Base-by-base conservation (phyloP, 2,797 vertebrate species). In the Galaxias olidus region DNA sequence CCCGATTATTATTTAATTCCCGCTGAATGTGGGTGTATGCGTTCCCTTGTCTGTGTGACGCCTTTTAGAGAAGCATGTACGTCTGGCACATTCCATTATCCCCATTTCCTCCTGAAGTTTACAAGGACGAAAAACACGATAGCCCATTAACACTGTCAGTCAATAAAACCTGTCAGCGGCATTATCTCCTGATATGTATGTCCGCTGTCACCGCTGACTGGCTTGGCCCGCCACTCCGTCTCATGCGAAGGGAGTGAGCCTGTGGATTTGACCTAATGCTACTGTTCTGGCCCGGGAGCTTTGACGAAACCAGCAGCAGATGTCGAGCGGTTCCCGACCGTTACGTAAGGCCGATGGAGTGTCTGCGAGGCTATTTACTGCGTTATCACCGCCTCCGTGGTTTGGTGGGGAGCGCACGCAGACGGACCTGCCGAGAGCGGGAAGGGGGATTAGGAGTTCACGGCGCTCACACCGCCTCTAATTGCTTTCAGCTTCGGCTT, bases 241-340 rank as follows among this genome's bases (percentile, higher is more conserved):
- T 9, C 18, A 10, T 40, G 15, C n/a, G 10, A 30, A 11, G 7
- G n/a, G n/a, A 10, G 8, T 60, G 44, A 17, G 58, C 42, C 58
- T 42, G 45, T 66, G 47, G 44, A 19, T 30, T 60, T 49, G 42
- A 73, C 30, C 30, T 50, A 84, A 85, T 64, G 85, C 86, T 88
- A 90, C 88, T 86, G 90, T 90, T 71, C 71, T 87, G 84, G 84
- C 83, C 74, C 83, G 82, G 81, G 84, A 88, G 80, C 73, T 58
- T 61, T 69, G 20, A 0, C 62, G 56, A 88, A 90, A 92, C 84
- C 77, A 87, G 72, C 74, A 80, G 56, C 90, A 92, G 89, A 92
- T 92, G 90, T 89, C 66, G 73, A 77, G 64, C 64, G 11, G 74
- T 65, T 56, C 65, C 55, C 47, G 54, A 40, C 59, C 9, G n/a